phyloP scores from a whole-genome alignment of 2,113 vertebrate genomes.

The Rhynchomys soricoides region DNA sequence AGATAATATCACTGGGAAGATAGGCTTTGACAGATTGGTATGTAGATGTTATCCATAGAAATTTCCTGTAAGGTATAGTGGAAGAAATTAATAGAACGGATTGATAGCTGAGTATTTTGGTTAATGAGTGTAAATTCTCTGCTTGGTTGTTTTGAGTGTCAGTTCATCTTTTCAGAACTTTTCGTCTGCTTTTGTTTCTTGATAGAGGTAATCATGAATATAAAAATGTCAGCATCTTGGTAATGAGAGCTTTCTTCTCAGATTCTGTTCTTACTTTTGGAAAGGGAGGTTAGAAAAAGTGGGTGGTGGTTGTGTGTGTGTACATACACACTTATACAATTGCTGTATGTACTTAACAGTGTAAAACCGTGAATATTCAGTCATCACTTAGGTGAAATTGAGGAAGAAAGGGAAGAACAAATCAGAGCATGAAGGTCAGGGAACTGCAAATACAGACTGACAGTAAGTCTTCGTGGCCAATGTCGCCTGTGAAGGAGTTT shows the following conservation, averaged over 20 bases:
- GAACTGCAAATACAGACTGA: slow-evolving; percentile 23
- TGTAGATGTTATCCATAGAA: slow-evolving; percentile 15
- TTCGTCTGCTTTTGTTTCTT: slow-evolving; percentile 61
- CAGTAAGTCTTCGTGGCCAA: background rate
- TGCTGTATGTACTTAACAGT: background rate
- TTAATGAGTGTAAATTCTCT: slow-evolving; percentile 7
- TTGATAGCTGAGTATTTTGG: slow-evolving; percentile 41
- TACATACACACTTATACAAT: background rate
- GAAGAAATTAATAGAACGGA: slow-evolving; percentile 42
- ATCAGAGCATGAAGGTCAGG: slow-evolving; percentile 15
- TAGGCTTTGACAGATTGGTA: background rate
- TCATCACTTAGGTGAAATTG: slow-evolving; percentile 58
- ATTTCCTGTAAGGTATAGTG: slow-evolving; percentile 33
- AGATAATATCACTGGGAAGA: slow-evolving; percentile 49
- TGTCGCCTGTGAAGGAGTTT: slow-evolving; percentile 17
- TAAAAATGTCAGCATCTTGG: slow-evolving; percentile 30
- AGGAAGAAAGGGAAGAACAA: slow-evolving; percentile 5
- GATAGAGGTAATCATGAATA: background rate
- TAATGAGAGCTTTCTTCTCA: slow-evolving; percentile 40
- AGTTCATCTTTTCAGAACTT: slow-evolving; percentile 13
- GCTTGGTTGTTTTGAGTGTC: background rate
- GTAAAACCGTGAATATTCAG: slow-evolving; percentile 35
- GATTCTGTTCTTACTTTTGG: slow-evolving; percentile 31
- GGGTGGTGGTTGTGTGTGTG: background rate
- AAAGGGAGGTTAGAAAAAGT: slow-evolving; percentile 33